Percentiles rank a stretch among this genome's conserved stretches.
Conservation (phyloP, 2,797 vertebrate genomes). For the Labeo calbasu region DNA sequence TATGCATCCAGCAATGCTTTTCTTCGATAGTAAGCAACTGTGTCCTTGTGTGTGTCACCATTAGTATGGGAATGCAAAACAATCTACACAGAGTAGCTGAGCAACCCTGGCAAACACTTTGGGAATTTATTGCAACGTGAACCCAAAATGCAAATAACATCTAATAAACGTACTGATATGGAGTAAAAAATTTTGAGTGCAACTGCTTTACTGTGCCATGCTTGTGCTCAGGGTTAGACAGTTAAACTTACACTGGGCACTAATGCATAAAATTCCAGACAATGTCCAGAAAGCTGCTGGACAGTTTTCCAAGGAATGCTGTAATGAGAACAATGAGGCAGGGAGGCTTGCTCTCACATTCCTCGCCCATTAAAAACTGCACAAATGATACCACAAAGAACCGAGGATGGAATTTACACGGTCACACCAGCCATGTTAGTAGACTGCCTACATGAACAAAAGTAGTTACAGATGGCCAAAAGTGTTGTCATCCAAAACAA, state of each 20-base stretch:
- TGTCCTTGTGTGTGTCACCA: conserved; percentile 8
- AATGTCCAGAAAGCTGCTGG: conserved; percentile 21
- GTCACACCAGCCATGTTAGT: conserved; percentile 25
- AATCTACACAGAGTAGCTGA: not conserved
- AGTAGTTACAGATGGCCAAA: conserved; percentile 24
- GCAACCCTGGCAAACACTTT: not conserved
- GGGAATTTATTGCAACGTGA: not conserved
- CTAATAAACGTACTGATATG: not conserved
- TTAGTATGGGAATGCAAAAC: not conserved
- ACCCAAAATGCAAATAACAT: not conserved
- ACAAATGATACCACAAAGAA: conserved; percentile 37
- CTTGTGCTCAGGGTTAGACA: conserved; percentile 2
- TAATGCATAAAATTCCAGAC: conserved; percentile 28
- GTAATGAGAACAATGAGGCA: conserved; percentile 34
- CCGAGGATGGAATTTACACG: conserved; percentile 1
- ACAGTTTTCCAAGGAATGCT: conserved; percentile 37
- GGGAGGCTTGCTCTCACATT: conserved; percentile 18
- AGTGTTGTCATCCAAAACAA: conserved; percentile 38
- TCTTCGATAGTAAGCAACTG: not conserved
- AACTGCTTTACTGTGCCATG: conserved; percentile 1
- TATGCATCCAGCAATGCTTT: not conserved
- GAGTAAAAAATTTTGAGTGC: not conserved
- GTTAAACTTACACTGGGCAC: not conserved
- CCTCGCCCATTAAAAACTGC: conserved; percentile 36
- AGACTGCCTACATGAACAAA: conserved; percentile 40